These are phyloP conservation scores for Oenanthe oenanthe DNA, from an alignment of 2,113 vertebrate genomes.

Conservation along the genomic window DNA sequence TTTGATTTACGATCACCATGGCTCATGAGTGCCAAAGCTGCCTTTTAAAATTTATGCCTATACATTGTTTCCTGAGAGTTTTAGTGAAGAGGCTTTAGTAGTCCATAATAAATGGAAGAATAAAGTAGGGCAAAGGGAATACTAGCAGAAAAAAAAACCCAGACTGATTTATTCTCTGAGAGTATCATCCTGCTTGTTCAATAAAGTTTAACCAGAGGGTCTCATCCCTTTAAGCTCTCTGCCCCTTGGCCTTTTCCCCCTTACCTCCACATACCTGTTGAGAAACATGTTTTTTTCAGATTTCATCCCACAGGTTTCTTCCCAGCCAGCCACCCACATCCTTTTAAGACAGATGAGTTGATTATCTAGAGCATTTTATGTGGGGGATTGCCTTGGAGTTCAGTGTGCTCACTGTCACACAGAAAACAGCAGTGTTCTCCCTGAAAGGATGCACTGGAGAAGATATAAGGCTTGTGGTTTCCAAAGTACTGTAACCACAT, in stretches of 20 bases:
- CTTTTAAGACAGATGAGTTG: neutral
- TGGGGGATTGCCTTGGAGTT: neutral
- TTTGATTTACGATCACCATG: neutral
- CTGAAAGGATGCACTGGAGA: neutral
- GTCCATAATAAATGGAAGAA: neutral
- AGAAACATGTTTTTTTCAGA: neutral
- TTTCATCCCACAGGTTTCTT: constrained; percentile 15
- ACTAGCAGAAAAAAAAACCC: neutral
- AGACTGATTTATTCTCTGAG: neutral
- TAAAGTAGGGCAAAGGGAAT: neutral
- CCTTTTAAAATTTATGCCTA: neutral
- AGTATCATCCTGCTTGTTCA: neutral
- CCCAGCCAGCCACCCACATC: constrained; percentile 5
- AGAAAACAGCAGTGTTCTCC: neutral
- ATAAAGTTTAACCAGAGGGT: neutral
- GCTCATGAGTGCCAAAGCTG: neutral
- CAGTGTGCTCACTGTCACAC: neutral
- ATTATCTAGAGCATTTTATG: neutral
- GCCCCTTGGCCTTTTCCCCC: neutral
- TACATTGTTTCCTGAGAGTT: neutral
- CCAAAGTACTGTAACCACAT: neutral
- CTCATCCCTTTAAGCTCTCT: neutral
- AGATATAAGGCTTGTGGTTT: neutral
- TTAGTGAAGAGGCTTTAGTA: neutral
- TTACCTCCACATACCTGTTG: neutral